Evolutionary conservation across 2,888 invertebrate species (phyloP).

Genomic region (Quadriops clusia): DNA sequence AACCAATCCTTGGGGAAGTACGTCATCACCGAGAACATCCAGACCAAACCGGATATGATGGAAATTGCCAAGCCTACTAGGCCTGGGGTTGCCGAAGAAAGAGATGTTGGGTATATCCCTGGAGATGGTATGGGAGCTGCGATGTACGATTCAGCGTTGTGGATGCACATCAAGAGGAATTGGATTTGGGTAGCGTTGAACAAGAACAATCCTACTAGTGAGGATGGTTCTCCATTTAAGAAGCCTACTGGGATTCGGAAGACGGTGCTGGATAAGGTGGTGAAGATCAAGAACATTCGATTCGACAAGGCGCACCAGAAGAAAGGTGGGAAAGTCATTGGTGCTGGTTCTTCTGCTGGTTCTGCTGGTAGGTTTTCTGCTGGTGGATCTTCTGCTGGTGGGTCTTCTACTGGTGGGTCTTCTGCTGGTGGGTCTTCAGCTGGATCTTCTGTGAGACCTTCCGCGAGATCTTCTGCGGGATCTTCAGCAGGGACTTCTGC

Average conservation of each 20-base stretch:
- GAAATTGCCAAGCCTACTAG: constrained; percentile 34
- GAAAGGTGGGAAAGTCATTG: too few relatives aligned
- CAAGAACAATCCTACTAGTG: too few relatives aligned
- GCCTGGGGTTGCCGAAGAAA: constrained; percentile 35
- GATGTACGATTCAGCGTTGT: constrained; percentile 59
- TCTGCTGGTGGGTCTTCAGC: too few relatives aligned
- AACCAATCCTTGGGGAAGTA: constrained; percentile 25
- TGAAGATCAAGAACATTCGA: constrained; percentile 14
- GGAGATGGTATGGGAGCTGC: constrained; percentile 63
- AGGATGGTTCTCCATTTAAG: too few relatives aligned
- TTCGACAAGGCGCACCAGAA: too few relatives aligned
- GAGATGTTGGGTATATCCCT: constrained; percentile 50
- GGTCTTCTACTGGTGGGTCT: too few relatives aligned
- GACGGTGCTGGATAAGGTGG: constrained; percentile 16
- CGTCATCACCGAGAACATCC: constrained; percentile 38
- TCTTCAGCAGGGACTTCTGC: too few relatives aligned
- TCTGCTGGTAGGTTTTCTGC: too few relatives aligned
- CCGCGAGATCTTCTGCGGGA: too few relatives aligned
- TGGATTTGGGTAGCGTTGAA: constrained; percentile 55
- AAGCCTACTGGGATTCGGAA: constrained; percentile 11
- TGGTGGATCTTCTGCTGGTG: too few relatives aligned
- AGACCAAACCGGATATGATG: constrained; percentile 39
- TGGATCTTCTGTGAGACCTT: too few relatives aligned
- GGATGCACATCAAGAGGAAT: constrained; percentile 51
- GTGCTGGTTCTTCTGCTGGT: too few relatives aligned